Conservation (phyloP, 2,888 invertebrate genomes). For the Microdon myrmicae region DNA sequence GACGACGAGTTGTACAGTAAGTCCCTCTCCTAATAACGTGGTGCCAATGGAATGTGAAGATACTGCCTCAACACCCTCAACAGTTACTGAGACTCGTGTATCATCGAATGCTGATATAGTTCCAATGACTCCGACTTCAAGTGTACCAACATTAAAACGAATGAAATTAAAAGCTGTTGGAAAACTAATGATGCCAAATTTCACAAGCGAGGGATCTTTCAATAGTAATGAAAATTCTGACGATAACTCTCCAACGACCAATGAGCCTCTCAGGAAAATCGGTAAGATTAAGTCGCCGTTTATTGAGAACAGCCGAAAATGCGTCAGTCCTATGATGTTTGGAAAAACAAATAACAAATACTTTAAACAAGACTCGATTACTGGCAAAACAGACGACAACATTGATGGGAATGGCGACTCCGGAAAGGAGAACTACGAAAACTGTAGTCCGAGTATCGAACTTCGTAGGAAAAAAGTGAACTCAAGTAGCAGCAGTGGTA, state of each 20-base stretch:
- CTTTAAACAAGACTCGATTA: constrained; percentile 53
- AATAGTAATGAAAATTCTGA: constrained; percentile 52
- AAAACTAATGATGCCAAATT: constrained; percentile 62
- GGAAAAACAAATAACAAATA: constrained; percentile 53
- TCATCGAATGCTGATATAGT: constrained; percentile 7
- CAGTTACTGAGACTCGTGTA: constrained; percentile 2
- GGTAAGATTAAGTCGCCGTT: constrained; percentile 65
- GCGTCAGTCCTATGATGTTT: constrained; percentile 13
- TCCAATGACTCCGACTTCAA: constrained; percentile 42
- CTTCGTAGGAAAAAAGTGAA: constrained; percentile 56
- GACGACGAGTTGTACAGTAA: no score
- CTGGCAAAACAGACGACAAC: constrained; percentile 48
- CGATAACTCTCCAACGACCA: constrained; percentile 27
- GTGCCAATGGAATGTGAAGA: constrained; percentile 41
- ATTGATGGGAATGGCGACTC: constrained; percentile 58
- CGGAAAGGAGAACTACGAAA: constrained; percentile 63
- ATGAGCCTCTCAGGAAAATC: constrained; percentile 57
- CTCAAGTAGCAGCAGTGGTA: constrained; percentile 34
- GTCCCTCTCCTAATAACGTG: constrained; percentile 52
- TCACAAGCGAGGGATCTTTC: constrained; percentile 59
- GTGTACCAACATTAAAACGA: constrained; percentile 53
- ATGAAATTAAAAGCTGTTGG: constrained; percentile 61
- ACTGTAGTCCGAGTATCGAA: constrained; percentile 54
- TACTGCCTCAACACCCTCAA: constrained; percentile 14
- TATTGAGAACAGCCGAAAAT: constrained; percentile 60